Evolutionary conservation across 2,888 invertebrate genomes (phyloP).

Genomic region (Rhamphomyia laevipes): DNA sequence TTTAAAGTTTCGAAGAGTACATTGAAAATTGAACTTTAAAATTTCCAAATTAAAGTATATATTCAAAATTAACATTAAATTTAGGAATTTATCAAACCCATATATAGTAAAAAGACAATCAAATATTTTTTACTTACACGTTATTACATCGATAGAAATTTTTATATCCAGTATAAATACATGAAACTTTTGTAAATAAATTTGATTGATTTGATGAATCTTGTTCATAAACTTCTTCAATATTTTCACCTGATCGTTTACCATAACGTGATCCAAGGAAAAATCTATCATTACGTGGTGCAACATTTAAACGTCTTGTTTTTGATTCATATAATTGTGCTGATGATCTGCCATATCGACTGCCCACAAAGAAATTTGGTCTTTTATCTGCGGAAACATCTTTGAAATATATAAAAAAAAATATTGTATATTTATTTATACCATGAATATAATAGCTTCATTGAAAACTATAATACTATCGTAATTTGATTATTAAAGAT

Average conservation of each 20-base stretch:
- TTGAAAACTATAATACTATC: no score
- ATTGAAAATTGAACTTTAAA: no score
- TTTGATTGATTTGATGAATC: constrained; percentile 13
- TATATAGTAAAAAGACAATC: no score
- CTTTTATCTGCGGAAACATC: constrained; percentile 23
- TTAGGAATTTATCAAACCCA: no score
- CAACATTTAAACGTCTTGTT: constrained; percentile 29
- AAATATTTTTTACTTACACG: constrained; percentile 40
- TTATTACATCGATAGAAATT: constrained; percentile 42
- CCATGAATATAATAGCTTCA: no score
- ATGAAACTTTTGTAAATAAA: constrained; percentile 29
- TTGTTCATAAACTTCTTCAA: constrained; percentile 23
- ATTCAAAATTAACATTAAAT: no score
- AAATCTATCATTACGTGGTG: constrained; percentile 36
- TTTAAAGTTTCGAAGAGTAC: no score
- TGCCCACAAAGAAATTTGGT: constrained; percentile 38
- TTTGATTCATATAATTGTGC: constrained; percentile 25
- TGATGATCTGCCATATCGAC: constrained; percentile 37
- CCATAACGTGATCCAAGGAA: constrained; percentile 37
- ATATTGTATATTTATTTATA: no score
- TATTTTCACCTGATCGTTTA: constrained; percentile 27
- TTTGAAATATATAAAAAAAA: no score
- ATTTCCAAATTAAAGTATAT: no score
- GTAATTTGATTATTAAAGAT: no score
- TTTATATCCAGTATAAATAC: constrained; percentile 41